A percentile compares a stretch with the other conserved stretches of the same genome.
These are phyloP conservation scores for Spodoptera litura DNA, from an alignment of 1,140 invertebrate species.

Conservation along the genomic window DNA sequence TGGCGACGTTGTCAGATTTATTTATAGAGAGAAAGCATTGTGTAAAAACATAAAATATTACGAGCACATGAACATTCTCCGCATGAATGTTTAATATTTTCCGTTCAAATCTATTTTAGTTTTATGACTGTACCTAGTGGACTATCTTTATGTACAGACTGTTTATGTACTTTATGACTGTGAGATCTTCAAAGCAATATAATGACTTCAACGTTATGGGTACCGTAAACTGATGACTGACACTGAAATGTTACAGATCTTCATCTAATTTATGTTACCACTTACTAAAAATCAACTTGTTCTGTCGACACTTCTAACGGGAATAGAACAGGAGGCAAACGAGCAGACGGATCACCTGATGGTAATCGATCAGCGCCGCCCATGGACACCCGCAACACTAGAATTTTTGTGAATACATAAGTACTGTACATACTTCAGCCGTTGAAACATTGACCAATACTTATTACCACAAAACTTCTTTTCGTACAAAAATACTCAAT, in stretches of 20 bases:
- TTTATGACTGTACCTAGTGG: not conserved
- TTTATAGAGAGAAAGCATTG: slow-evolving; percentile 13
- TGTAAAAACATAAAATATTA: slow-evolving; percentile 9
- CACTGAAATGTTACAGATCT: too few relatives aligned
- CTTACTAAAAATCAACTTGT: not conserved
- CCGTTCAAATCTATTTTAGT: not conserved
- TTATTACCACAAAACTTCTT: not conserved
- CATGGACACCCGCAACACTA: too few relatives aligned
- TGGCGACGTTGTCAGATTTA: slow-evolving; percentile 10
- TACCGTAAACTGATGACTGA: not conserved
- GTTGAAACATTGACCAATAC: not conserved
- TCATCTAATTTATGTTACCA: not conserved
- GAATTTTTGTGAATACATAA: too few relatives aligned
- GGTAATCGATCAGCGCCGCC: too few relatives aligned
- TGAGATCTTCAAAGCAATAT: not conserved
- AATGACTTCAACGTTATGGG: not conserved
- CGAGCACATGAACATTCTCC: slow-evolving; percentile 7
- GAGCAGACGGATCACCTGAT: too few relatives aligned
- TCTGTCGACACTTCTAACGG: too few relatives aligned
- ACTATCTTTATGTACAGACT: not conserved
- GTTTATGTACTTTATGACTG: not conserved
- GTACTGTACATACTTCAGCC: too few relatives aligned
- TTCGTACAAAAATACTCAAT: not conserved
- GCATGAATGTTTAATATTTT: slow-evolving; percentile 2
- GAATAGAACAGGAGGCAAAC: too few relatives aligned